phyloP scores from a whole-genome alignment of 2,113 vertebrate species.

The Perognathus longimembris region DNA sequence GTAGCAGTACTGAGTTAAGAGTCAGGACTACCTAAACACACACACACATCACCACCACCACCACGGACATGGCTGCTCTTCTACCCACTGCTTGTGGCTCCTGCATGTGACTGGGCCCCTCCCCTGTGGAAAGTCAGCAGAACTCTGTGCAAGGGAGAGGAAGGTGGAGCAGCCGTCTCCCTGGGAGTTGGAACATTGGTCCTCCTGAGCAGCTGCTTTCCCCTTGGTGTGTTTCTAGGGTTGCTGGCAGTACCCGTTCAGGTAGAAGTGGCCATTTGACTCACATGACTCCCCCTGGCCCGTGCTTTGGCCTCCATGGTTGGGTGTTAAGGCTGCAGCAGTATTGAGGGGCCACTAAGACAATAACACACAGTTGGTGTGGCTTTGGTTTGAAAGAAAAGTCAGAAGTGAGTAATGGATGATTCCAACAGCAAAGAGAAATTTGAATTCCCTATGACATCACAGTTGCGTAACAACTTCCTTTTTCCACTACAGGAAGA shows the following conservation, averaged over 20 bases:
- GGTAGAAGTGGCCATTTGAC: neutral
- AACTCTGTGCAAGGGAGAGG: neutral
- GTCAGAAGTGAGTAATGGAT: neutral
- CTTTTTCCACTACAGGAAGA: neutral
- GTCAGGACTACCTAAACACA: too few relatives aligned
- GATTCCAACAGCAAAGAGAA: neutral
- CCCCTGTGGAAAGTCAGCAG: neutral
- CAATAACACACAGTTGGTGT: neutral
- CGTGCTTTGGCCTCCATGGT: neutral
- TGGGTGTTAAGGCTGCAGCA: neutral
- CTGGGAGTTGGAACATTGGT: neutral
- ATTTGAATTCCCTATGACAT: neutral
- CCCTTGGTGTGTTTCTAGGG: slow-evolving; percentile 20
- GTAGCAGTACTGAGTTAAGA: neutral
- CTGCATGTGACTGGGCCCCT: neutral
- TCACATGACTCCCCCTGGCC: neutral
- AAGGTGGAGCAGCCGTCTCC: neutral
- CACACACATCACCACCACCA: too few relatives aligned
- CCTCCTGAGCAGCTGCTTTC: neutral
- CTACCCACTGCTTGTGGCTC: neutral
- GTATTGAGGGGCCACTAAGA: neutral
- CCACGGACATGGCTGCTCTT: neutral
- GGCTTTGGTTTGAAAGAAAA: slow-evolving; percentile 12
- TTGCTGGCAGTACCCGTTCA: slow-evolving; percentile 26
- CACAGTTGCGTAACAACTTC: neutral